Evolutionary conservation across 1,140 invertebrate species (phyloP), one percentile per base, ranked within the genome.

Genomic region (Drosophila tristis): DNA sequence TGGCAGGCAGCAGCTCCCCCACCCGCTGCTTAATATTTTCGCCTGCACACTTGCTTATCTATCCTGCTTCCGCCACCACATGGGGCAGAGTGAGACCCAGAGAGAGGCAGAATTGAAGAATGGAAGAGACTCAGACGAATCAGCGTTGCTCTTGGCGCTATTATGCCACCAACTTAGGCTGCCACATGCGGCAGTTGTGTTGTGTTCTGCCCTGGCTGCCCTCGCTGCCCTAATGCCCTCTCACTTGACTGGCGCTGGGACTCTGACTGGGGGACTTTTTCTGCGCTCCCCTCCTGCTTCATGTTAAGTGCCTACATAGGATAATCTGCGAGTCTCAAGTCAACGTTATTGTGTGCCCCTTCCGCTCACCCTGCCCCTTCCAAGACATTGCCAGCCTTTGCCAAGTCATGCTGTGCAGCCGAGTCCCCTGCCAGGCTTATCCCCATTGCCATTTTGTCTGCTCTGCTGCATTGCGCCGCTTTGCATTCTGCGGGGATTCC

Each of bases 21-120:
- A 39, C 4, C 35, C 62, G 50, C 79, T 86, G 78, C 77, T 89
- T 89, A 87, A 87, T 87, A 87, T 87, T 87, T 87, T 78, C 82
- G 82, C 84, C 87, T 63, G 82, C 70, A 89, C 78, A 78, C 82
- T 86, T 86, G 82, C 74, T 87, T 89, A 87, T 87, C 89, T 87
- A 89, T 89, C 84, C 84, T 85, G 78, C 80, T 89, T 89, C 82
- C 66, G 79, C 75, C 82, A 66, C 57, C 84, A 78, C 72, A 85
- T 55, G 74, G 82, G 63, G 75, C 70, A 57, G 49, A 63, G 25
- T 53, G 29, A 45, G 23, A 59, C 47, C 47, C 44, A 51, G n/a
- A 63, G 45, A 31, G 20, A 15, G 50, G 53, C 35, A 55, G 39
- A 47, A 9, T 6, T 13, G 11, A 13, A 39, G 16, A 20, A 13